Conservation (phyloP, 37 sponge, comb jelly and placozoan species). For the Ianthella basta region DNA sequence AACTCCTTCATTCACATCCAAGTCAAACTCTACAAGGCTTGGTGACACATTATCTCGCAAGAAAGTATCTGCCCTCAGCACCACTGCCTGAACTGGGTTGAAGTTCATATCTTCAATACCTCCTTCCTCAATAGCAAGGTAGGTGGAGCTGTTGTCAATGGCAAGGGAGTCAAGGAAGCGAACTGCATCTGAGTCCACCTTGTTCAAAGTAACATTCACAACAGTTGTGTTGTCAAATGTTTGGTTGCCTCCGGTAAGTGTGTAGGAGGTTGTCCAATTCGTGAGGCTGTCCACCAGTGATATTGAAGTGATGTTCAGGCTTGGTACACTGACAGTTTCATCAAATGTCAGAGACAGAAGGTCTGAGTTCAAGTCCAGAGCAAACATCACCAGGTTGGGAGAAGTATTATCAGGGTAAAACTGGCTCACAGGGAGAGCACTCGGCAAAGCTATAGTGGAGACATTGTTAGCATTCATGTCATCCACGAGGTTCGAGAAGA, state of each 20-base stretch:
- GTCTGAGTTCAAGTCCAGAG: slow-evolving; percentile 77
- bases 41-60: slow-evolving; percentile 54
- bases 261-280: slow-evolving; percentile 38
- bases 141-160: slow-evolving; percentile 45
- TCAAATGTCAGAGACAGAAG: slow-evolving; percentile 76
- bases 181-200: slow-evolving; percentile 84
- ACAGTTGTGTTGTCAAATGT: slow-evolving; percentile 61
- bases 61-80: slow-evolving; percentile 49
- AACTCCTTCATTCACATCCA: slow-evolving; percentile 71
- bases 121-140: slow-evolving; percentile 46
- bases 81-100: slow-evolving; percentile 48
- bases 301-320: slow-evolving; percentile 64
- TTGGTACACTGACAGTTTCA: slow-evolving; percentile 74
- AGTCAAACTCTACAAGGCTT: slow-evolving; percentile 58
- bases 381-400: slow-evolving; percentile 73
- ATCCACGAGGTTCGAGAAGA: slow-evolving; percentile 36
- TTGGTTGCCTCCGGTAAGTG: slow-evolving; percentile 77
- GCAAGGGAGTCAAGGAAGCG: slow-evolving; percentile 71
- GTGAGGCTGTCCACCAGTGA: slow-evolving; percentile 41
- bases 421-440: slow-evolving; percentile 38
- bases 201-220: slow-evolving; percentile 76
- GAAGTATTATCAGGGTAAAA: slow-evolving; percentile 53
- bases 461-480: slow-evolving; percentile 78
- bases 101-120: slow-evolving; percentile 72
- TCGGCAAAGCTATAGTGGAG: slow-evolving; percentile 12